Conservation (phyloP, 2,888 invertebrate genomes). For the Meiosimyza decipiens region DNA sequence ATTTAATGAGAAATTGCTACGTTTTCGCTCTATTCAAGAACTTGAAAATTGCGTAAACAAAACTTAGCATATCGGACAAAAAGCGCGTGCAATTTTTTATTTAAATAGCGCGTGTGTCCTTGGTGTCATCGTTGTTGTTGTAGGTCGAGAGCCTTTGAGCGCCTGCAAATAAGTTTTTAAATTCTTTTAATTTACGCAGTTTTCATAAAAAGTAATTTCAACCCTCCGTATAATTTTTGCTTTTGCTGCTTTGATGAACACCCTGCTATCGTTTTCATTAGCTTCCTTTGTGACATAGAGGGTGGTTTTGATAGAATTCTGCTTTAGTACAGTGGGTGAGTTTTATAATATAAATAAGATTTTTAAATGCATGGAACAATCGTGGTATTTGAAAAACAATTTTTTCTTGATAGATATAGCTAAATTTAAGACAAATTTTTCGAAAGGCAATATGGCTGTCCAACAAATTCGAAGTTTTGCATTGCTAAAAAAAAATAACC, state of each 20-base stretch:
- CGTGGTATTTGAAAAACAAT: no score
- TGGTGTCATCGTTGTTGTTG: neutral
- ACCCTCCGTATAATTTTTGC: neutral
- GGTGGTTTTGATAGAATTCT: constrained; percentile 11
- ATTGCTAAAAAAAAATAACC: no score
- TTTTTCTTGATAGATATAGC: no score
- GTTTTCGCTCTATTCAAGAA: neutral
- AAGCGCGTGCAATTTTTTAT: constrained; percentile 9
- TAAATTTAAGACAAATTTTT: no score
- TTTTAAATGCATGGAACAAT: no score
- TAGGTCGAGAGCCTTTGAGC: constrained; percentile 17
- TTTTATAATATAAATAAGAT: no score
- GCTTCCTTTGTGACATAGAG: constrained; percentile 12
- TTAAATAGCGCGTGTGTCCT: constrained; percentile 21
- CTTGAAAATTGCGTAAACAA: neutral
- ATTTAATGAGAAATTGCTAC: neutral
- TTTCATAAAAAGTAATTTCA: neutral
- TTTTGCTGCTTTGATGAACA: neutral
- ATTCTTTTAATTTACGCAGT: constrained; percentile 11
- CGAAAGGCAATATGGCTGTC: no score
- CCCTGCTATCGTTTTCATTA: constrained; percentile 20
- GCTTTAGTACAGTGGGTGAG: neutral
- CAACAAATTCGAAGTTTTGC: no score
- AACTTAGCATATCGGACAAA: neutral
- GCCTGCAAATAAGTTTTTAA: neutral